phyloP scores from a whole-genome alignment of 2,888 invertebrate species.

The Archips xylosteana region DNA sequence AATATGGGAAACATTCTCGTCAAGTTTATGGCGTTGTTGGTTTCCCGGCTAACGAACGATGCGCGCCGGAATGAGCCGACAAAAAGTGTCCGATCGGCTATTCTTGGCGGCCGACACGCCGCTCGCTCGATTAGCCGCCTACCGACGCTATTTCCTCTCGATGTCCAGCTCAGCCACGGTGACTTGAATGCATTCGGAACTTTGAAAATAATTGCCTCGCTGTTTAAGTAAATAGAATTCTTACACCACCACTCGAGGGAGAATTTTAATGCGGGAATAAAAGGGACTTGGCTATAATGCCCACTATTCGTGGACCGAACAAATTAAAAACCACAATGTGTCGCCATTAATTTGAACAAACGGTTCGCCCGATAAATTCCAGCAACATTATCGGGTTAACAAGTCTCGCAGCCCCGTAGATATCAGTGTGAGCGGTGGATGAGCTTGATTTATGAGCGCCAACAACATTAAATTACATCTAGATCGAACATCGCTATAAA shows the following conservation, averaged over 20 bases:
- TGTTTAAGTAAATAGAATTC: slow-evolving; percentile 54
- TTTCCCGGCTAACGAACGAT: slow-evolving; percentile 61
- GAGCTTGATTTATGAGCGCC: slow-evolving; percentile 80
- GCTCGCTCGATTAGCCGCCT: slow-evolving; percentile 63
- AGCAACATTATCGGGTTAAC: slow-evolving; percentile 68
- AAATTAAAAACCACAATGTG: slow-evolving; percentile 58
- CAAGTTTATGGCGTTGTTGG: slow-evolving; percentile 53
- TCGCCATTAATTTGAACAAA: slow-evolving; percentile 50
- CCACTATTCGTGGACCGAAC: slow-evolving; percentile 47
- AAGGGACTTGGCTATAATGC: slow-evolving; percentile 49
- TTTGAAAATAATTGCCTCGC: slow-evolving; percentile 65
- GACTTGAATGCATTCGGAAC: slow-evolving; percentile 57
- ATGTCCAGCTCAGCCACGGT: slow-evolving; percentile 52
- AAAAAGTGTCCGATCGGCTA: slow-evolving; percentile 70
- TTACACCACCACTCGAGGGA: slow-evolving; percentile 53
- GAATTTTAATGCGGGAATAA: slow-evolving; percentile 49
- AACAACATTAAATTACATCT: slow-evolving; percentile 85
- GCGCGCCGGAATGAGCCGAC: slow-evolving; percentile 60
- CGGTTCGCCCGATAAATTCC: slow-evolving; percentile 58
- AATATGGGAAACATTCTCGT: slow-evolving; percentile 59
- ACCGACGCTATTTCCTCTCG: slow-evolving; percentile 52
- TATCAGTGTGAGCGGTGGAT: slow-evolving; percentile 70
- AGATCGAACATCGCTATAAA: slow-evolving; percentile 83
- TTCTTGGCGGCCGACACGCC: slow-evolving; percentile 63
- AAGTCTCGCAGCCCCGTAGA: slow-evolving; percentile 66